phyloP scores from a whole-genome alignment of 1,140 invertebrate genomes.

The Aricia agestis region DNA sequence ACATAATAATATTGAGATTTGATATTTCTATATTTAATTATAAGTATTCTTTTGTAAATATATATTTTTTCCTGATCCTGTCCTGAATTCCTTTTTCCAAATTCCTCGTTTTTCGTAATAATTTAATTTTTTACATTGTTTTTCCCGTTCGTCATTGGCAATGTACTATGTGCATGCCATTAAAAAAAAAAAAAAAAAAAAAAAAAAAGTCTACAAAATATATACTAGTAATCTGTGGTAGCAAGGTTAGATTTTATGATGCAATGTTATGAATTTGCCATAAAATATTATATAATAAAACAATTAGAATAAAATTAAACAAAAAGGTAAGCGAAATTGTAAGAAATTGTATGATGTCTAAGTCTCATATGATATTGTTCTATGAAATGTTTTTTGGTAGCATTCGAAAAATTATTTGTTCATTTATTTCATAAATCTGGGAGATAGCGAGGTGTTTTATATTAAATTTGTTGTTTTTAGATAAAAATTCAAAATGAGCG shows the following conservation, averaged over 20 bases:
- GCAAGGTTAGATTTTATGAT: constrained; percentile 23
- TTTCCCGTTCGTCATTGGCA: too few relatives aligned
- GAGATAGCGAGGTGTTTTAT: background rate
- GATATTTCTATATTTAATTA: too few relatives aligned
- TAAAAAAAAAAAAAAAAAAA: too few relatives aligned
- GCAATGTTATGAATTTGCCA: constrained; percentile 26
- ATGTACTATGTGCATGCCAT: too few relatives aligned
- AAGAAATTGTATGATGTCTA: background rate
- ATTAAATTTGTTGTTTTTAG: constrained; percentile 19
- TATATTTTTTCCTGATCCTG: too few relatives aligned
- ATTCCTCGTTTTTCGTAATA: too few relatives aligned
- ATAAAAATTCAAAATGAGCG: constrained; percentile 34
- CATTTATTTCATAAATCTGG: background rate
- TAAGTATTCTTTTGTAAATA: too few relatives aligned
- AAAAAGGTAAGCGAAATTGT: constrained; percentile 16
- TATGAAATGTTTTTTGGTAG: background rate
- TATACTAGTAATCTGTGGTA: too few relatives aligned
- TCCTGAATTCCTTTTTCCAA: too few relatives aligned
- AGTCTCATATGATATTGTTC: background rate
- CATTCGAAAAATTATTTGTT: background rate
- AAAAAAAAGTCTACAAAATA: too few relatives aligned
- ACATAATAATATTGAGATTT: too few relatives aligned
- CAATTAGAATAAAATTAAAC: background rate
- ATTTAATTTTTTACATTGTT: too few relatives aligned
- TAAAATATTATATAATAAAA: constrained; percentile 27